A percentile compares a stretch with the other conserved stretches of the same genome.
Evolutionary conservation across 1,140 invertebrate species (phyloP).

Genomic region (Liolophura sinensis): DNA sequence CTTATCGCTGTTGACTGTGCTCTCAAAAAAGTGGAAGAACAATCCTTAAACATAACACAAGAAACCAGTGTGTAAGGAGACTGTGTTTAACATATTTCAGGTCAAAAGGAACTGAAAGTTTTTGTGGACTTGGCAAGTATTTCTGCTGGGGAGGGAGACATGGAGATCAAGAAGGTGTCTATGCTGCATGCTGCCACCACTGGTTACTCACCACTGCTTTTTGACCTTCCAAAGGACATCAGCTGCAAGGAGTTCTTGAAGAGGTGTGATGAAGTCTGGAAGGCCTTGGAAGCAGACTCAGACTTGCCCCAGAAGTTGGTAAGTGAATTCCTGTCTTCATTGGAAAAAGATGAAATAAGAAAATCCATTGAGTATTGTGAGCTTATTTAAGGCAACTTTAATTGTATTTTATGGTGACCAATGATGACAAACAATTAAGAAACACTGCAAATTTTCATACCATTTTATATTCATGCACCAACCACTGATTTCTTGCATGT

Average conservation of each 20-base stretch:
- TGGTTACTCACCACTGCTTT: slow-evolving; percentile 52
- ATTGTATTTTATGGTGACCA: too few relatives aligned
- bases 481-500: too few relatives aligned
- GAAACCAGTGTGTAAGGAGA: background rate
- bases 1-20: background rate
- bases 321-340: slow-evolving; percentile 4
- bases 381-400: too few relatives aligned
- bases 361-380: too few relatives aligned
- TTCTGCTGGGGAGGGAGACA: slow-evolving; percentile 46
- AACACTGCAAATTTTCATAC: too few relatives aligned
- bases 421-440: too few relatives aligned
- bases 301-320: slow-evolving; percentile 44
- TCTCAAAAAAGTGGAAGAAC: background rate
- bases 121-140: slow-evolving; percentile 53
- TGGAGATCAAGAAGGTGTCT: slow-evolving; percentile 37
- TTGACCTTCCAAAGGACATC: slow-evolving; percentile 27
- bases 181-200: slow-evolving; percentile 46
- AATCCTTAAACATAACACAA: too few relatives aligned
- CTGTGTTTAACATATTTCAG: slow-evolving; percentile 3
- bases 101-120: slow-evolving; percentile 49
- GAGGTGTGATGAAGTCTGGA: slow-evolving; percentile 42
- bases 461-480: too few relatives aligned
- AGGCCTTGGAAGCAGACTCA: slow-evolving; percentile 32
- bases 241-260: slow-evolving; percentile 35
- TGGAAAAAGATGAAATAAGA: background rate